These are phyloP conservation scores for Drosophila malerkotliana DNA, from an alignment of 1,140 invertebrate genomes.

Conservation along the genomic window DNA sequence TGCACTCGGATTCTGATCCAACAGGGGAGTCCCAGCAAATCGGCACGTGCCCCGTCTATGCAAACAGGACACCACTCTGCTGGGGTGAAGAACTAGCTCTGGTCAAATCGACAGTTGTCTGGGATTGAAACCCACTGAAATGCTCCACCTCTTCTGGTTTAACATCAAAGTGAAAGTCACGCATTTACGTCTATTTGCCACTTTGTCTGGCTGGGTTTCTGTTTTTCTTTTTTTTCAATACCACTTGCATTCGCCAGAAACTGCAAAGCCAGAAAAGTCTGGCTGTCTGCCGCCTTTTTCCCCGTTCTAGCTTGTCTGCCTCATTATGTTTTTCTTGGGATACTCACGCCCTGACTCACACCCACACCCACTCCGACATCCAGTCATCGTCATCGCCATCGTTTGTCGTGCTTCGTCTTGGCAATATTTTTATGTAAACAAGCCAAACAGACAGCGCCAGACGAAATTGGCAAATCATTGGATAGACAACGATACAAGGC, in stretches of 20 bases:
- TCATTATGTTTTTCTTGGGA: constrained; percentile 65
- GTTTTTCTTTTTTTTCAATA: constrained; percentile 7
- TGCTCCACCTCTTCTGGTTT: constrained; percentile 1
- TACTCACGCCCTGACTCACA: background rate
- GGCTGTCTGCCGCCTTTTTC: constrained; percentile 34
- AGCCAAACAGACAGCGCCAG: constrained; percentile 41
- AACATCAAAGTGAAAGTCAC: constrained; percentile 77
- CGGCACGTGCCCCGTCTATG: constrained; percentile 43
- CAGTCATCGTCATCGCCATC: constrained; percentile 22
- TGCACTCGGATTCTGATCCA: constrained; percentile 10
- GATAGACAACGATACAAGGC: constrained; percentile 29
- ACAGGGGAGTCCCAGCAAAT: background rate
- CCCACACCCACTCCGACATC: background rate
- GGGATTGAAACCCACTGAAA: background rate
- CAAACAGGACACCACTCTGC: constrained; percentile 33
- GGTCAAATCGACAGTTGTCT: constrained; percentile 48
- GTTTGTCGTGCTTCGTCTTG: constrained; percentile 41
- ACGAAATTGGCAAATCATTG: constrained; percentile 67
- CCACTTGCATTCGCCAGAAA: constrained; percentile 39
- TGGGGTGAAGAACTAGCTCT: constrained; percentile 42
- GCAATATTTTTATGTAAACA: constrained; percentile 75
- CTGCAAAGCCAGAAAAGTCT: constrained; percentile 39
- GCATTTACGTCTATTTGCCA: constrained; percentile 73
- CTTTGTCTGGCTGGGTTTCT: constrained; percentile 55
- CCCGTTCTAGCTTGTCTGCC: constrained; percentile 51